Percentiles rank a stretch among this genome's conserved stretches.
phyloP scores from a whole-genome alignment of 1,140 invertebrate genomes.

The Nephotettix cincticeps region DNA sequence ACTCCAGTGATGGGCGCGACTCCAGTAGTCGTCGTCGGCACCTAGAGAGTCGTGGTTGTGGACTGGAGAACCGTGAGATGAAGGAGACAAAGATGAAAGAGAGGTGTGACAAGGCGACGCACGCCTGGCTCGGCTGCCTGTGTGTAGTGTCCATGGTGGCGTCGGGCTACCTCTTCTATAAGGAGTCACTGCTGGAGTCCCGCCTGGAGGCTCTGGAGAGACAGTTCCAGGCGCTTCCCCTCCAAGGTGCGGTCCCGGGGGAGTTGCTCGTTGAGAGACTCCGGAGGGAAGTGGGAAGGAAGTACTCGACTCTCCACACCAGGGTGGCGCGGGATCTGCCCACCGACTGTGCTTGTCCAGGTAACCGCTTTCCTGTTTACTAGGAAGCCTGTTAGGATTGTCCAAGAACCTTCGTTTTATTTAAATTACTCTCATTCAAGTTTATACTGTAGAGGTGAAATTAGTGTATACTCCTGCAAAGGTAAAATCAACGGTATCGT shows the following conservation, averaged over 20 bases:
- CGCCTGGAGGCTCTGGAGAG: constrained; percentile 5
- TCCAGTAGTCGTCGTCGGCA: too few relatives aligned
- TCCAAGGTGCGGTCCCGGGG: neutral
- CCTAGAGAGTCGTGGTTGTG: neutral
- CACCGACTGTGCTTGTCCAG: constrained; percentile 1
- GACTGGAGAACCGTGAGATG: neutral
- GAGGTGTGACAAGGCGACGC: neutral
- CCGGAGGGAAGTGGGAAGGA: neutral
- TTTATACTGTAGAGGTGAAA: too few relatives aligned
- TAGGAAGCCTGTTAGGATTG: too few relatives aligned
- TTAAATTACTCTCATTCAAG: too few relatives aligned
- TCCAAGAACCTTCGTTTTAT: too few relatives aligned
- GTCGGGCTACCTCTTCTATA: neutral
- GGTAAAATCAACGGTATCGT: too few relatives aligned
- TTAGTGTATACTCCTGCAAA: too few relatives aligned
- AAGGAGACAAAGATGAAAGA: neutral
- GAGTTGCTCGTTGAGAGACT: neutral
- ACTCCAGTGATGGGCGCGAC: neutral
- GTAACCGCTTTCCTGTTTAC: neutral
- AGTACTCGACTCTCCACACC: neutral
- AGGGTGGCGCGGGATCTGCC: neutral
- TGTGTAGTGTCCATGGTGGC: neutral
- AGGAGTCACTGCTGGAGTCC: constrained; percentile 7
- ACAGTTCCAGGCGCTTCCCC: neutral
- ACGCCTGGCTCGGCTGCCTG: neutral